These are phyloP conservation scores for Theretra japonica DNA, from an alignment of 2,888 invertebrate species.

Conservation along the genomic window DNA sequence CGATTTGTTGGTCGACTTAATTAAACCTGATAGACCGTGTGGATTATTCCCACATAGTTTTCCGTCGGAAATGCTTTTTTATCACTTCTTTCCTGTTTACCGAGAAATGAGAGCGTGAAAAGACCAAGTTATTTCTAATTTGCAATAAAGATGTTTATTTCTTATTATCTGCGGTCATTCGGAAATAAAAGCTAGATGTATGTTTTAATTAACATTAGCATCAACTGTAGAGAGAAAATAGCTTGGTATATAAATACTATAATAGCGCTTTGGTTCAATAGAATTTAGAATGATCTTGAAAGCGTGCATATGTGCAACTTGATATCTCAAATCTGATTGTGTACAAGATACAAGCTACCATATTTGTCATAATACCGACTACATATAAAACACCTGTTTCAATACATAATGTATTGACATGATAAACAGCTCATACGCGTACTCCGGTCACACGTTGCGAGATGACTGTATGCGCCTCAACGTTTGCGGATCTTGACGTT, in stretches of 20 bases:
- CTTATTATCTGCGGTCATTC: too few species aligned
- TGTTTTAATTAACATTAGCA: too few species aligned
- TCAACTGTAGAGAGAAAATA: too few species aligned
- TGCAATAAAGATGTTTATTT: background rate
- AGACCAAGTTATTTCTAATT: background rate
- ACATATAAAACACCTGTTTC: slow-evolving; percentile 32
- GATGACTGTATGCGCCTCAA: slow-evolving; percentile 11
- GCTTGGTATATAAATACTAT: too few species aligned
- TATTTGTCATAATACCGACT: background rate
- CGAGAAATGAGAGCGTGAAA: background rate
- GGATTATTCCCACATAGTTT: slow-evolving; percentile 21
- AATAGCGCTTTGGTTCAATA: too few species aligned
- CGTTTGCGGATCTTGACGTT: slow-evolving; percentile 37
- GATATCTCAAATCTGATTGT: too few species aligned
- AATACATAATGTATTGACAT: slow-evolving; percentile 28
- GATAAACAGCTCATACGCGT: slow-evolving; percentile 22
- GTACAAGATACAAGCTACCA: background rate
- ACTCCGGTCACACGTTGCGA: slow-evolving; percentile 16
- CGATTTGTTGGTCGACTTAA: slow-evolving; percentile 14
- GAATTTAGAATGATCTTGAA: too few species aligned
- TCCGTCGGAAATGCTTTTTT: slow-evolving; percentile 18
- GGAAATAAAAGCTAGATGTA: too few species aligned
- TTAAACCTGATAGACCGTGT: slow-evolving; percentile 15
- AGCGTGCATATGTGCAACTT: too few species aligned
- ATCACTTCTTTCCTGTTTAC: background rate